Percentiles rank a stretch among this genome's conserved stretches.
These are phyloP conservation scores for Acanthurus lineatus DNA, from an alignment of 2,797 vertebrate genomes.

Conservation along the genomic window DNA sequence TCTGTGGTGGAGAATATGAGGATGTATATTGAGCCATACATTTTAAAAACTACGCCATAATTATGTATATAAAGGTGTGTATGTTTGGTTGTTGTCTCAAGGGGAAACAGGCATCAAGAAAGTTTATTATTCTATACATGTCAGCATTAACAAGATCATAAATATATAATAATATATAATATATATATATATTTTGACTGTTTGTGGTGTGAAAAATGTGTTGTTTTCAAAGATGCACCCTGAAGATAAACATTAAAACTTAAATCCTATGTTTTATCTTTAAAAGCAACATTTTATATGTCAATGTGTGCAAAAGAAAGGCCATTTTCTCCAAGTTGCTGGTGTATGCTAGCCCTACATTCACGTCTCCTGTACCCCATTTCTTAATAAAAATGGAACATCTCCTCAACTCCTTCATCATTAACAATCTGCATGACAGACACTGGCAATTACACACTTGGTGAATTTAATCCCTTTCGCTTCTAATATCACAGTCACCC, in stretches of 20 bases:
- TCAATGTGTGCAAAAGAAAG: not conserved
- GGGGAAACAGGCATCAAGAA: not conserved
- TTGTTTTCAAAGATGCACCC: not conserved
- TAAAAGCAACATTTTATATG: not conserved
- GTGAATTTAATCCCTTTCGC: slow-evolving; percentile 28
- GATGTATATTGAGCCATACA: not conserved
- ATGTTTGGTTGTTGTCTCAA: not conserved
- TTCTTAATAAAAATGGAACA: slow-evolving; percentile 16
- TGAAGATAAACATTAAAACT: not conserved
- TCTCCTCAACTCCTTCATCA: slow-evolving; percentile 42
- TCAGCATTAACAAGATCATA: not conserved
- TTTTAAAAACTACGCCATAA: slow-evolving; percentile 4
- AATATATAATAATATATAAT: no score
- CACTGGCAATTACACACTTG: slow-evolving; percentile 44
- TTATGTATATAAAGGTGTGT: slow-evolving; percentile 16
- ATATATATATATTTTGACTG: no score
- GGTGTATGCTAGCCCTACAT: not conserved
- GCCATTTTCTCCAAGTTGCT: not conserved
- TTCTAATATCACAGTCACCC: slow-evolving; percentile 39
- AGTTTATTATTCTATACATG: not conserved
- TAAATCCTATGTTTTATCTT: not conserved
- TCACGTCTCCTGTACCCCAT: slow-evolving; percentile 12
- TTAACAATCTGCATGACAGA: slow-evolving; percentile 42
- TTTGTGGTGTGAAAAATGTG: not conserved
- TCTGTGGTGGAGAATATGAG: not conserved